Base-by-base conservation (phyloP, 2,113 vertebrate species). In the Ranitomeya imitator region DNA sequence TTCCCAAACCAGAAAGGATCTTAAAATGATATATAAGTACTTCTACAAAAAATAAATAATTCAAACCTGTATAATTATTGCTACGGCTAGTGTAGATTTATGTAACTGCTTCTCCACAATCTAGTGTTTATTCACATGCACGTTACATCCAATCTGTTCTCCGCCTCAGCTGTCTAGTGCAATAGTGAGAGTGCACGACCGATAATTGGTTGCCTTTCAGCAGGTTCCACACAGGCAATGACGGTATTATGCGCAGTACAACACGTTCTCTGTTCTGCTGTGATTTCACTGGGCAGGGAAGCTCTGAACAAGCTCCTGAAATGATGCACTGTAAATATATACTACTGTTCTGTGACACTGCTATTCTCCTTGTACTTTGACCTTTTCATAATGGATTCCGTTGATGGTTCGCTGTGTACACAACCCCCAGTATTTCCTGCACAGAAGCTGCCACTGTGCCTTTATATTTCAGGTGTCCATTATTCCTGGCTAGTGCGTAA, bases 281-380 rank as follows among this genome's bases (percentile, higher is more conserved):
- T 57, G 67, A 23, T 52, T 85, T 85, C 45, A n/a, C 83, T 11
- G 60, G 26, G n/a, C 78, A 69, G 9, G 14, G 23, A 69, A 10
- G 37, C 31, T 79, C 10, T 15, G 65, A 60, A 16, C 23, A 2
- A 6, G 37, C 85, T 63, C 37, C 52, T 86, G 74, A 86, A 67
- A 67, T 9, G 37, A 16, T 19, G 37, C 15, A 3, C 31, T 87
- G 86, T 87, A 86, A 87, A 59, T 80, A 61, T 80, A 80, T 21
- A 23, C 77, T 79, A 16, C 51, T 87, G 77, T 71, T 67, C 6
- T n/a, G 51, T 65, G 54, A 60, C 57, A 37, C 55, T 31, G 18
- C 23, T 57, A 21, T 80, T 79, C 61, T 45, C 73, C 18, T 12
- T n/a, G 54, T 85, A 59, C 84, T 86, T 67, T 67, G 19, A 52